Conservation (phyloP, 2,888 invertebrate species). For the Nowickia ferox region DNA sequence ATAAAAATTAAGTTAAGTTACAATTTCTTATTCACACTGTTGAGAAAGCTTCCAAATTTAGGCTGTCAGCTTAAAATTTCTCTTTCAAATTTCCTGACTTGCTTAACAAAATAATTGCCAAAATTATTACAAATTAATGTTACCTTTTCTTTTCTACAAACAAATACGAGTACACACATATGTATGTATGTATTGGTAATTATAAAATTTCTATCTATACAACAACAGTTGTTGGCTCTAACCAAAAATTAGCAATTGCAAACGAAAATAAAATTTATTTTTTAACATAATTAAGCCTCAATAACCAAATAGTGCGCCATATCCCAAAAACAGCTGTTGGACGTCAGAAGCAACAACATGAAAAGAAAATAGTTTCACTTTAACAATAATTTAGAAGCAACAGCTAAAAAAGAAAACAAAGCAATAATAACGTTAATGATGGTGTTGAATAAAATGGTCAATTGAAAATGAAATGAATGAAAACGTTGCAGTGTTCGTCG, state of each 20-base stretch:
- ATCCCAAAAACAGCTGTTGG: conserved; percentile 45
- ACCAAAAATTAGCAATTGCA: conserved; percentile 37
- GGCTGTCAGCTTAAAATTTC: neutral
- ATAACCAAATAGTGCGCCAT: conserved; percentile 45
- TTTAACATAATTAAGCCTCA: conserved; percentile 55
- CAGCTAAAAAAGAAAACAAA: conserved; percentile 9
- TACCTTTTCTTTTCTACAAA: neutral
- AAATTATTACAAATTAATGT: conserved; percentile 27
- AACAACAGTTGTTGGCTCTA: conserved; percentile 25
- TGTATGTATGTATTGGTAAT: neutral
- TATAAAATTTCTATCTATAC: conserved; percentile 35
- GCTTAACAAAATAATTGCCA: conserved; percentile 27
- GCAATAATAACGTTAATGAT: neutral
- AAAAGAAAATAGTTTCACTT: conserved; percentile 68
- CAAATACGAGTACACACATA: neutral
- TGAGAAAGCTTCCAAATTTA: too few species aligned
- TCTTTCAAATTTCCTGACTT: conserved; percentile 32
- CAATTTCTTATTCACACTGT: neutral
- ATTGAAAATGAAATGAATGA: conserved; percentile 46
- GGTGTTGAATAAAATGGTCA: conserved; percentile 48
- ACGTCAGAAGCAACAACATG: conserved; percentile 32
- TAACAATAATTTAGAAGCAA: conserved; percentile 48
- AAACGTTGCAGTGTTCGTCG: conserved; percentile 24
- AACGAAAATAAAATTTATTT: conserved; percentile 26
- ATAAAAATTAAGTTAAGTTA: too few species aligned